A percentile compares a stretch with the other conserved stretches of the same genome.
Evolutionary conservation across 2,113 vertebrate genomes (phyloP).

Genomic region (Gila orcuttii): DNA sequence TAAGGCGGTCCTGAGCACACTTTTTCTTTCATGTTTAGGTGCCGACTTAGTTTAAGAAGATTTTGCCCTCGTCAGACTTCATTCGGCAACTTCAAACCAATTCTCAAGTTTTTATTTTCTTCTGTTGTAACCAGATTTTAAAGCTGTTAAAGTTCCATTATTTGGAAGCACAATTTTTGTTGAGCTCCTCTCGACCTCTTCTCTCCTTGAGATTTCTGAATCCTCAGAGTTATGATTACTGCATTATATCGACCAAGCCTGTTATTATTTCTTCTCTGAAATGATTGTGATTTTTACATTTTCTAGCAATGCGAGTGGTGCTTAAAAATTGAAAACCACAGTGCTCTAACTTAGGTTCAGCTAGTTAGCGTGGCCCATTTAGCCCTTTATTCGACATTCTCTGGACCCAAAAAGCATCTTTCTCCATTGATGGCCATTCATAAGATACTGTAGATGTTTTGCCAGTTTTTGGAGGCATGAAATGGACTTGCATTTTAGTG

Average conservation of each 20-base stretch:
- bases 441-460: background rate
- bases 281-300: conserved; percentile 9
- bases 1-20: background rate
- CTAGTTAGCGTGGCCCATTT: background rate
- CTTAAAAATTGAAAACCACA: background rate
- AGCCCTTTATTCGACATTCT: background rate
- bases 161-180: conserved; percentile 1
- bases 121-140: background rate
- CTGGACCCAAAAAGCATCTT: background rate
- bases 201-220: conserved; percentile 32
- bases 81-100: background rate
- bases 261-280: conserved; percentile 38
- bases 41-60: conserved; percentile 10
- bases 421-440: background rate
- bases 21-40: background rate
- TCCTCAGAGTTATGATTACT: conserved; percentile 54
- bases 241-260: conserved; percentile 22
- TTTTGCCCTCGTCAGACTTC: background rate
- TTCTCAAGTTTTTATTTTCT: background rate
- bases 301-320: background rate
- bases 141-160: background rate
- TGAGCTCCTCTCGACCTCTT: background rate
- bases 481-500: background rate
- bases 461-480: background rate
- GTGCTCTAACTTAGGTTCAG: background rate